Percentiles rank a stretch among this genome's conserved stretches.
Conservation (phyloP, 2,113 vertebrate species). For the Chaenocephalus aceratus region DNA sequence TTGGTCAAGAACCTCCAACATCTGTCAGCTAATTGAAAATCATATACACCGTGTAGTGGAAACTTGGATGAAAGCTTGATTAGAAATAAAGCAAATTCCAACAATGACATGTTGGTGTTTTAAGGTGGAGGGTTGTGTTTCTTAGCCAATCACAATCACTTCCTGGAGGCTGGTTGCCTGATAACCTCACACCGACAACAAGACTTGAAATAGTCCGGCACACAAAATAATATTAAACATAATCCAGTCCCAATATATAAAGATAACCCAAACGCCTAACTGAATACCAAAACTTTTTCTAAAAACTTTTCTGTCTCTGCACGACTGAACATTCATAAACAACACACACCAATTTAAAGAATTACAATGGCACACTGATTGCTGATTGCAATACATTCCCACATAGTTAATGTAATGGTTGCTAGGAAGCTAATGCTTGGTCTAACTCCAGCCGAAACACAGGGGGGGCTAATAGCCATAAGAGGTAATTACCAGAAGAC, state of each 20-base stretch:
- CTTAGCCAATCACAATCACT: neutral
- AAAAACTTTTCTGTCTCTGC: neutral
- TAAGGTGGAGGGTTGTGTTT: neutral
- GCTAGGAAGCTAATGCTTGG: neutral
- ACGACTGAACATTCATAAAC: neutral
- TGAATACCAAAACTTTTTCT: constrained; percentile 3
- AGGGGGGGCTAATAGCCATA: constrained; percentile 16
- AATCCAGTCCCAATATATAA: neutral
- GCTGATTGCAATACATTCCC: no score
- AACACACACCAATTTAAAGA: neutral
- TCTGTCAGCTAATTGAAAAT: no score
- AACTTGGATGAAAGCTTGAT: no score
- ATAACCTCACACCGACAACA: neutral
- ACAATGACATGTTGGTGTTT: neutral
- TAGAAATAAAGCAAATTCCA: no score
- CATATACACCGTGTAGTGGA: no score
- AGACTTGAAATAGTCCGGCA: neutral
- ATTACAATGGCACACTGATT: no score
- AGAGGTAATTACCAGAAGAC: constrained; percentile 29
- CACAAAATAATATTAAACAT: neutral
- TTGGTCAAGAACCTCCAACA: no score
- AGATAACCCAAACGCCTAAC: neutral
- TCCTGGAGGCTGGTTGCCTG: neutral
- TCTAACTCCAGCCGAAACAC: constrained; percentile 13
- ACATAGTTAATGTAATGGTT: no score